A percentile compares a stretch with the other conserved stretches of the same genome.
These are phyloP conservation scores for Onychomys torridus DNA, from an alignment of 2,797 vertebrate species.

Conservation along the genomic window DNA sequence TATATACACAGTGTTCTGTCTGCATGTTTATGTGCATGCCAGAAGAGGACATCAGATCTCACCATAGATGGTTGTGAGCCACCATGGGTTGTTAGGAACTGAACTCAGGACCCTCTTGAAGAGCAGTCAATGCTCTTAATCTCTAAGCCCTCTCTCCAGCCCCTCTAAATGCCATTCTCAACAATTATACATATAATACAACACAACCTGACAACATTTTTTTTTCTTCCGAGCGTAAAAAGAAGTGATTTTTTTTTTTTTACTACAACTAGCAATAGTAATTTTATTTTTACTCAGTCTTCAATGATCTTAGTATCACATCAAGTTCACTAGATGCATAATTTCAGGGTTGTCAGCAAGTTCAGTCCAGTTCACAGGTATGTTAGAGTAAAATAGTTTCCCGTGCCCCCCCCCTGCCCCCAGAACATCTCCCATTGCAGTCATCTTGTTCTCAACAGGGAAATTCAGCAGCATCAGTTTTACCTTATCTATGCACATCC, in stretches of 20 bases:
- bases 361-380: background rate
- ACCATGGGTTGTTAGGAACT: too few relatives aligned
- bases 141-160: too few relatives aligned
- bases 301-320: background rate
- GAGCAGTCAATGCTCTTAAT: too few relatives aligned
- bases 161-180: background rate
- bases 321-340: background rate
- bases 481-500: background rate
- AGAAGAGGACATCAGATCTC: too few relatives aligned
- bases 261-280: background rate
- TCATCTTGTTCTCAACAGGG: fast-evolving
- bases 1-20: too few relatives aligned
- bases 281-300: background rate
- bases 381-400: background rate
- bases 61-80: too few relatives aligned
- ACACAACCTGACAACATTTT: background rate
- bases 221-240: conserved; percentile 1
- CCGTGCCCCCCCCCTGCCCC: too few relatives aligned
- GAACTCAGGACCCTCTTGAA: too few relatives aligned
- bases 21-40: too few relatives aligned
- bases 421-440: background rate
- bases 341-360: background rate
- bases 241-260: background rate
- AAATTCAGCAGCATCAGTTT: background rate
- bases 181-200: background rate